phyloP scores from a whole-genome alignment of 2,113 vertebrate species.

The Sapayoa aenigma region DNA sequence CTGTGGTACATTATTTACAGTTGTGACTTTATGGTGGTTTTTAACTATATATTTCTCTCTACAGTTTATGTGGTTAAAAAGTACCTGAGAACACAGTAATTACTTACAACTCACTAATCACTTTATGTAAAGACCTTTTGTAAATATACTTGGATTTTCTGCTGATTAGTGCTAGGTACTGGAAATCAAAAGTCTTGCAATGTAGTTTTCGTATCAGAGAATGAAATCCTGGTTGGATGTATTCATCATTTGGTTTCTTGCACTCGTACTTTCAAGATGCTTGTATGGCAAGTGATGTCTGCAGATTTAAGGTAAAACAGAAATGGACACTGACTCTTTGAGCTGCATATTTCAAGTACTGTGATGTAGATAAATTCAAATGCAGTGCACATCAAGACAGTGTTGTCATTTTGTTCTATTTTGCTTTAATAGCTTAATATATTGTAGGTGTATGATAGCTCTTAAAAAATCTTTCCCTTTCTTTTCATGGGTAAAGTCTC shows the following conservation, averaged over 20 bases:
- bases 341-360: slow-evolving; percentile 60
- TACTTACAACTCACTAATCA: slow-evolving; percentile 36
- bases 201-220: slow-evolving; percentile 12
- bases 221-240: not conserved
- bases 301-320: slow-evolving; percentile 9
- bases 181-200: slow-evolving; percentile 30
- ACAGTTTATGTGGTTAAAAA: slow-evolving; percentile 46
- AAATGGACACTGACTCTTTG: slow-evolving; percentile 34
- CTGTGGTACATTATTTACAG: slow-evolving; percentile 54
- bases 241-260: slow-evolving; percentile 60
- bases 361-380: slow-evolving; percentile 66
- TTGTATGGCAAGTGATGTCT: slow-evolving; percentile 41
- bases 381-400: slow-evolving; percentile 55
- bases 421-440: slow-evolving; percentile 65
- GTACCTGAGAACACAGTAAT: slow-evolving; percentile 28
- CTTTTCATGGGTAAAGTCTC: slow-evolving; percentile 62
- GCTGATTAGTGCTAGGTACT: slow-evolving; percentile 32
- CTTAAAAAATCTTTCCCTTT: slow-evolving; percentile 22
- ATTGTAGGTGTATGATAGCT: slow-evolving; percentile 56
- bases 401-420: slow-evolving; percentile 51
- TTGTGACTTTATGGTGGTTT: slow-evolving; percentile 65
- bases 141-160: slow-evolving; percentile 69
- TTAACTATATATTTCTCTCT: slow-evolving; percentile 67
- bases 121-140: slow-evolving; percentile 67
- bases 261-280: slow-evolving; percentile 37